phyloP scores from a whole-genome alignment of 2,797 vertebrate species.

The Emys orbicularis region DNA sequence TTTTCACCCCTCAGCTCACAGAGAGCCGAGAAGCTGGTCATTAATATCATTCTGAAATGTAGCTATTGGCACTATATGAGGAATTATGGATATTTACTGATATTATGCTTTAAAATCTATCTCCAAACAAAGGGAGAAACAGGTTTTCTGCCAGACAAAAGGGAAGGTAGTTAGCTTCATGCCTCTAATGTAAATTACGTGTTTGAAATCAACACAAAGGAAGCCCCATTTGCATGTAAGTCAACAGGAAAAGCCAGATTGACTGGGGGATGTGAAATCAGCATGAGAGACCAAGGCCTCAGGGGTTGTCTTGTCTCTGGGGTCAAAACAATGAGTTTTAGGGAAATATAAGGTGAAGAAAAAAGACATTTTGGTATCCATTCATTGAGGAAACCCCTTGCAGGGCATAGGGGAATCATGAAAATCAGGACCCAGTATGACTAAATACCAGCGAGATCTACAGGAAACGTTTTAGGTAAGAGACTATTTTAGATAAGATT shows the following conservation, averaged over 20 bases:
- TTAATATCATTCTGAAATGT: background rate
- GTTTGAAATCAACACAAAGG: background rate
- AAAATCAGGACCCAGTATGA: background rate
- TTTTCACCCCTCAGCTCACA: too few species aligned
- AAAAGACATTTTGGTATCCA: background rate
- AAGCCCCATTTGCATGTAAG: background rate
- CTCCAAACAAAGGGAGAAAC: background rate
- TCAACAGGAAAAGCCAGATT: background rate
- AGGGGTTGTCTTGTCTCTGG: background rate
- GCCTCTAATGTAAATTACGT: background rate
- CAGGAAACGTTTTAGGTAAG: background rate
- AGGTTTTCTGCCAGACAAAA: background rate
- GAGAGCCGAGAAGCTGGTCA: background rate
- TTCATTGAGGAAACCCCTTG: background rate
- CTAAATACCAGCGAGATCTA: background rate
- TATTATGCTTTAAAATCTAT: background rate
- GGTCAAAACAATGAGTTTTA: background rate
- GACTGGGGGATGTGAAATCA: background rate
- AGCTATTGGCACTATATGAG: background rate
- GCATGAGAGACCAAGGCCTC: background rate
- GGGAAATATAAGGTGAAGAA: background rate
- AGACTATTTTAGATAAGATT: background rate
- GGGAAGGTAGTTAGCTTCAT: background rate
- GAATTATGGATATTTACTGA: background rate
- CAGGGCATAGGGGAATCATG: background rate